A percentile compares a stretch with the other conserved stretches of the same genome.
phyloP scores from a whole-genome alignment of 1,140 invertebrate genomes.

The Thalassaphorura encarpata region DNA sequence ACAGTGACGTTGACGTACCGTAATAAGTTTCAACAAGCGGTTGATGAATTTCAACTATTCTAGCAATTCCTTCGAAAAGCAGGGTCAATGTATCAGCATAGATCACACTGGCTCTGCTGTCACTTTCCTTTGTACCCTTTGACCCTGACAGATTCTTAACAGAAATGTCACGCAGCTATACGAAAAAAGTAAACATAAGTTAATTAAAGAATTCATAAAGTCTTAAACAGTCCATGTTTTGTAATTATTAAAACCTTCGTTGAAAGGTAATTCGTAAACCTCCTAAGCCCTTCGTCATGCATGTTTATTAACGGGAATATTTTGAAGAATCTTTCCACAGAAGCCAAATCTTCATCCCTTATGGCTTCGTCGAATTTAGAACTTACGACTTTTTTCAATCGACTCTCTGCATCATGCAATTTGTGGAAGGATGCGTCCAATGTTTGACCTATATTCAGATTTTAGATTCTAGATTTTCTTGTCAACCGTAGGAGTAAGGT shows the following conservation, averaged over 20 bases:
- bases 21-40: conserved; percentile 91
- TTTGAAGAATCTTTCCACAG: conserved; percentile 94
- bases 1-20: conserved; percentile 43
- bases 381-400: conserved; percentile 61
- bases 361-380: conserved; percentile 87
- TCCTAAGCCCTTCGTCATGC: conserved; percentile 78
- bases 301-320: conserved; percentile 91
- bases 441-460: conserved; percentile 51
- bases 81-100: conserved; percentile 73
- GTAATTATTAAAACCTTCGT: conserved; percentile 50
- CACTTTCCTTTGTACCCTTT: conserved; percentile 49
- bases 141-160: conserved; percentile 60
- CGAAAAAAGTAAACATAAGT: no score
- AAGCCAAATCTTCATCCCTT: conserved; percentile 72
- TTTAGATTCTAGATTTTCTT: background rate
- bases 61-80: conserved; percentile 80
- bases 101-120: conserved; percentile 61
- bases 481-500: background rate
- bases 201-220: background rate
- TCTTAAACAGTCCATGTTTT: background rate
- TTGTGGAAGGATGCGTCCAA: conserved; percentile 67
- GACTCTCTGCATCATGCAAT: conserved; percentile 71
- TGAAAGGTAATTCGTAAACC: conserved; percentile 85
- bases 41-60: conserved; percentile 80
- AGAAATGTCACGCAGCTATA: conserved; percentile 58